Percentiles rank a stretch among this genome's conserved stretches.
These are phyloP conservation scores for Hemaris fuciformis DNA, from an alignment of 2,888 invertebrate genomes.

Conservation along the genomic window DNA sequence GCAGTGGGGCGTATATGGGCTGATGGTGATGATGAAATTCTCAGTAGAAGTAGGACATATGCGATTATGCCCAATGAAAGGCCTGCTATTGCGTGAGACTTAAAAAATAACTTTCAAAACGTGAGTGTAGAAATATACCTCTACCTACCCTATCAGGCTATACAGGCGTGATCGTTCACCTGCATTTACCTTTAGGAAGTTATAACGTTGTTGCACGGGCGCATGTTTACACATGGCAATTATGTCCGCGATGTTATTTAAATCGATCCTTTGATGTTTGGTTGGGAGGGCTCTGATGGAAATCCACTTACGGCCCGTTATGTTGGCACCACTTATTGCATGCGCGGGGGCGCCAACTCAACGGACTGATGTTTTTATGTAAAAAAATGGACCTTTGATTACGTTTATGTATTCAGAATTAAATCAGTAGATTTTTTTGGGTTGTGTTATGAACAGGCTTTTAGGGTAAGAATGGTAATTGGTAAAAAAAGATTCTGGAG, in stretches of 20 bases:
- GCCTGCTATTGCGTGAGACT: too few relatives aligned
- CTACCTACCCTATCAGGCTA: background rate
- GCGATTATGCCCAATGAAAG: too few relatives aligned
- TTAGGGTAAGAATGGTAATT: background rate
- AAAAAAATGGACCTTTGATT: background rate
- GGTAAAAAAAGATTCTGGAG: too few relatives aligned
- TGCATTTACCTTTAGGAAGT: background rate
- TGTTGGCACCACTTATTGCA: conserved; percentile 3
- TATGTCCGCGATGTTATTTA: conserved; percentile 14
- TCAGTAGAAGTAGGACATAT: too few relatives aligned
- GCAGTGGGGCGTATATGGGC: too few relatives aligned
- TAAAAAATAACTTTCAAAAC: too few relatives aligned
- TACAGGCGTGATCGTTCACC: too few relatives aligned
- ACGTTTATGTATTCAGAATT: background rate
- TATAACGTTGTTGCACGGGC: background rate
- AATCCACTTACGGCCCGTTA: background rate
- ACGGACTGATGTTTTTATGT: background rate
- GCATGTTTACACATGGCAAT: background rate
- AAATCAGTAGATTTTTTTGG: background rate
- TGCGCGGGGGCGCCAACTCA: background rate
- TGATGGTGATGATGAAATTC: too few relatives aligned
- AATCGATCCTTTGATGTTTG: conserved; percentile 7
- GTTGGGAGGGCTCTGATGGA: conserved; percentile 1
- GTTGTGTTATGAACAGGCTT: background rate
- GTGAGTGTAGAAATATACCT: too few relatives aligned